Percentiles rank a stretch among this genome's conserved stretches.
phyloP scores from a whole-genome alignment of 2,888 invertebrate genomes.

The Polydesmus complanatus region DNA sequence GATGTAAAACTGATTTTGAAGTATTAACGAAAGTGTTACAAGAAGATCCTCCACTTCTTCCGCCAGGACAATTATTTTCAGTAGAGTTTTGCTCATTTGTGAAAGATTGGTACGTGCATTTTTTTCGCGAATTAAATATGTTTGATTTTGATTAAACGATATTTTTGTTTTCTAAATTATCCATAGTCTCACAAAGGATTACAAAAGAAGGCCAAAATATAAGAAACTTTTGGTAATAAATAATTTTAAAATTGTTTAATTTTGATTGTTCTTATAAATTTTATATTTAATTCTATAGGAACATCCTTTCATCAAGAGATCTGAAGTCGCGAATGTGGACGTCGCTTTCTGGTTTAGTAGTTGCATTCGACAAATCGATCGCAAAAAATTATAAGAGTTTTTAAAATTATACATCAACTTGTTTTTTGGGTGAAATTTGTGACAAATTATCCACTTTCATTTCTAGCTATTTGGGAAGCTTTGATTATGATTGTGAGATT shows the following conservation, averaged over 20 bases:
- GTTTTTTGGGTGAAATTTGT: background rate
- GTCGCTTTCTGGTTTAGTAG: constrained; percentile 62
- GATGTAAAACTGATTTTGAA: constrained; percentile 96
- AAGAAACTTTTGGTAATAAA: constrained; percentile 55
- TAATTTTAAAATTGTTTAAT: background rate
- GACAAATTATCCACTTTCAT: background rate
- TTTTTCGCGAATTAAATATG: background rate
- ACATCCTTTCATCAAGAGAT: constrained; percentile 71
- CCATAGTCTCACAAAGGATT: constrained; percentile 85
- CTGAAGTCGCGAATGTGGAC: constrained; percentile 46
- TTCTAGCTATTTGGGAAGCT: background rate
- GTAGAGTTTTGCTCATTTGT: constrained; percentile 82
- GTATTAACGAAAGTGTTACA: constrained; percentile 82
- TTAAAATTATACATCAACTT: background rate
- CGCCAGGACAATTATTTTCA: constrained; percentile 60
- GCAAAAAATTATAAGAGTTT: background rate
- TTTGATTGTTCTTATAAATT: background rate
- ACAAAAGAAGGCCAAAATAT: constrained; percentile 85
- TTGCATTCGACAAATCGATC: constrained; percentile 12
- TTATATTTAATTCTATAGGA: constrained; percentile 36
- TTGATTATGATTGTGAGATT: background rate
- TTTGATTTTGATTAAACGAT: too few relatives aligned
- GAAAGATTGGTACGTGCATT: constrained; percentile 58
- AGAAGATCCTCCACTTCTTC: constrained; percentile 74
- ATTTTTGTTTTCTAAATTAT: too few relatives aligned